phyloP scores from a whole-genome alignment of 2,888 invertebrate species.

The Schrankia costaestrigalis region DNA sequence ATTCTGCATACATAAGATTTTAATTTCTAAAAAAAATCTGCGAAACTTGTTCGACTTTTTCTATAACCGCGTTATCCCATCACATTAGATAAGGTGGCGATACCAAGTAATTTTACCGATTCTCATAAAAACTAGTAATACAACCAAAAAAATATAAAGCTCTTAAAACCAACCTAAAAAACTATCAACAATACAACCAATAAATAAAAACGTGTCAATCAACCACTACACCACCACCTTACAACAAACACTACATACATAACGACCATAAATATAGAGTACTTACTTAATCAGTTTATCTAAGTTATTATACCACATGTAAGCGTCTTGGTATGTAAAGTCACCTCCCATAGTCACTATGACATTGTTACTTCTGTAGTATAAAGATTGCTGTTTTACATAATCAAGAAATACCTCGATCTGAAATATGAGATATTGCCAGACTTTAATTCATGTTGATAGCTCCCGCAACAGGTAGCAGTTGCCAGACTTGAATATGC shows the following conservation, averaged over 20 bases:
- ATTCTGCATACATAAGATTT: no score
- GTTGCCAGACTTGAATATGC: no score
- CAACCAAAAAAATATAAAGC: no score
- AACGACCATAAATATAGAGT: no score
- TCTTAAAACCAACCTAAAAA: not conserved
- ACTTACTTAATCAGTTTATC: constrained; percentile 90
- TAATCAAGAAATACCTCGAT: constrained; percentile 72
- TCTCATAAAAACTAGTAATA: no score
- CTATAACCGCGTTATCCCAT: no score
- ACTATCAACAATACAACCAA: not conserved
- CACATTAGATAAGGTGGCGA: no score
- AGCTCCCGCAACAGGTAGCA: no score
- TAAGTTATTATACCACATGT: constrained; percentile 89
- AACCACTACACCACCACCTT: not conserved
- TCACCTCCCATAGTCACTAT: constrained; percentile 95
- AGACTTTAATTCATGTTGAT: not conserved
- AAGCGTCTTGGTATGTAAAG: constrained; percentile 92
- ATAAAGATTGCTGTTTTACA: constrained; percentile 76
- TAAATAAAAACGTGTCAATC: not conserved
- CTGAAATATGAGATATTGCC: constrained; percentile 23
- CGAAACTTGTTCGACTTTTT: no score
- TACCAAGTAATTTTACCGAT: no score
- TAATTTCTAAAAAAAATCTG: no score
- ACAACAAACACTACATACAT: not conserved
- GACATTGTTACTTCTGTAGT: constrained; percentile 86